These are phyloP conservation scores for Botrylloides violaceus DNA, from an alignment of 23 tunicate species.

Conservation along the genomic window DNA sequence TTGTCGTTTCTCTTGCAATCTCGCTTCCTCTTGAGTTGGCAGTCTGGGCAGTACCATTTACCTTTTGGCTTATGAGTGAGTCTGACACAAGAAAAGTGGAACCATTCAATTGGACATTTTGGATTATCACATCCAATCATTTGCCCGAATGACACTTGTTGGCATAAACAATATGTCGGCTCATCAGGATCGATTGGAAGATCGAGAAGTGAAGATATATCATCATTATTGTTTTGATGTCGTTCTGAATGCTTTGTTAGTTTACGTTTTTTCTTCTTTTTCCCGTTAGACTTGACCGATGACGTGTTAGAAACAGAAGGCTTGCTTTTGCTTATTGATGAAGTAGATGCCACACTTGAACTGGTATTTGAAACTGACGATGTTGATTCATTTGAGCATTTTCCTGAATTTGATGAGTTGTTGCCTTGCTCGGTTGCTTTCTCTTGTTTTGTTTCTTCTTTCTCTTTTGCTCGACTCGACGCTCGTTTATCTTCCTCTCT, in stretches of 20 bases:
- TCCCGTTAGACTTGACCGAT: neutral
- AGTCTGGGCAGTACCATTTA: conserved; percentile 90
- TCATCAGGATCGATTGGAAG: conserved; percentile 99
- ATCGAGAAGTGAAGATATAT: conserved; percentile 30
- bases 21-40: conserved; percentile 38
- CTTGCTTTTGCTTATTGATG: conserved; percentile 2
- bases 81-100: conserved; percentile 83
- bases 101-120: conserved; percentile 98
- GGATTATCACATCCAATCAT: conserved; percentile 99
- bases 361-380: conserved; percentile 13
- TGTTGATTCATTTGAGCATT: conserved; percentile 2
- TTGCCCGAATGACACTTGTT: conserved; percentile 95
- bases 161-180: conserved; percentile 96
- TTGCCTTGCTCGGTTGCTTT: conserved; percentile 3
- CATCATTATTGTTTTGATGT: conserved; percentile 24
- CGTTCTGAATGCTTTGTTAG: neutral
- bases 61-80: conserved; percentile 77
- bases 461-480: conserved; percentile 12
- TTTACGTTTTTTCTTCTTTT: conserved; percentile 2
- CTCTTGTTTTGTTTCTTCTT: conserved; percentile 10
- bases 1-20: conserved; percentile 23
- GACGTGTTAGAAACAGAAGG: conserved; percentile 7
- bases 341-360: conserved; percentile 5
- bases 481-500: conserved; percentile 15
- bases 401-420: neutral